Evolutionary conservation across 2,797 vertebrate genomes (phyloP).

Genomic region (Vespertilio murinus): DNA sequence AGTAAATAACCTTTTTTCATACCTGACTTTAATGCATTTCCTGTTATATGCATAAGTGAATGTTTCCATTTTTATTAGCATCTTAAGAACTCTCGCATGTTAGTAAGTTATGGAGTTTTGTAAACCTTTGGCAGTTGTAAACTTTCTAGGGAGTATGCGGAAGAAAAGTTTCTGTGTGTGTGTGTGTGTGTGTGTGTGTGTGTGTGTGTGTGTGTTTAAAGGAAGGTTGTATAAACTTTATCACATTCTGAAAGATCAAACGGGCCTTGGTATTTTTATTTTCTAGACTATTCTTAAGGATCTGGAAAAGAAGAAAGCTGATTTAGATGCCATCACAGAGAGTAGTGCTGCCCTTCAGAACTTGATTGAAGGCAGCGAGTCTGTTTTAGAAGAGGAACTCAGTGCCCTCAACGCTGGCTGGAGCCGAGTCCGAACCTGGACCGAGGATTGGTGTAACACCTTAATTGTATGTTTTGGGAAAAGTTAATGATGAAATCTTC

Average conservation of each 20-base stretch:
- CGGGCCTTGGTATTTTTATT: conserved; percentile 52
- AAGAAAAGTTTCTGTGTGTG: background rate
- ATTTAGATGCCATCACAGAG: conserved; percentile 91
- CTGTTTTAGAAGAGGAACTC: conserved; percentile 89
- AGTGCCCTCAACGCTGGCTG: conserved; percentile 92
- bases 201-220: background rate
- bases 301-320: conserved; percentile 91
- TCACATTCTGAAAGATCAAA: conserved; percentile 28
- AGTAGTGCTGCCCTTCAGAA: conserved; percentile 91
- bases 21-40: background rate
- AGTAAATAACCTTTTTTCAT: background rate
- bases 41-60: background rate
- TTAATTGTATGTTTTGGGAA: conserved; percentile 88
- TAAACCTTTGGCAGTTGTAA: background rate
- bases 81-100: background rate
- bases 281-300: conserved; percentile 93
- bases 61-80: background rate
- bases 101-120: background rate
- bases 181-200: too few species aligned
- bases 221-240: background rate
- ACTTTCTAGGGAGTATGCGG: background rate
- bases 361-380: conserved; percentile 91
- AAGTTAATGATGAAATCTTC: rapidly evolving
- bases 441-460: conserved; percentile 94
- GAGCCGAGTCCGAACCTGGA: conserved; percentile 91